Base-by-base conservation (phyloP, 2,888 invertebrate genomes). In the Choristoneura rosaceana region DNA sequence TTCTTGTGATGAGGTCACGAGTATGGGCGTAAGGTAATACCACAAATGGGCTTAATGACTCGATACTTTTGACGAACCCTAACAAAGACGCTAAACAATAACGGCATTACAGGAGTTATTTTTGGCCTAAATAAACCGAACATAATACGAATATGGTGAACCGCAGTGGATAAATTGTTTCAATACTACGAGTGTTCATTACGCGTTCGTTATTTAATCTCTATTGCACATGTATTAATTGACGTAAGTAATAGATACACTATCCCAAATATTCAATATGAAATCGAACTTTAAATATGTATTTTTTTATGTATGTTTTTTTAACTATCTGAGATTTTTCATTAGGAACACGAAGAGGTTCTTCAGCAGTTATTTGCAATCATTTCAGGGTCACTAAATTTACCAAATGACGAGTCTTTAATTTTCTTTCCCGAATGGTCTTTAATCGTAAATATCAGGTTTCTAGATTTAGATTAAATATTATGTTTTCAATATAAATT, bases 31-130 rank as follows among this genome's bases (percentile, higher is more conserved):
- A 78, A 81, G 83, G 79, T 79, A 81, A 81, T 76, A 76, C 79
- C 81, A 76, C 84, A 81, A 84, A 85, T 81, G 75, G 79, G 76
- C 80, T 80, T 84, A 84, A 85, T 84, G 80, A 82, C 76, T 76
- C 75, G 79, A 76, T 78, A 75, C 76, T 74, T 80, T 78, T 74
- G 69, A 77, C 79, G 76, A 77, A 62, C 69, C 66, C 64, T 59
- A 59, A 17, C 74, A 71, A 75, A 69, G 70, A 71, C 69, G 75
- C 63, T 59, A 67, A 73, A 70, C 73, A 73, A 73, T 73, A 45
- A 69, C 65, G 50, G 60, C 66, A 71, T 34, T 45, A 62, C 70
- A 45, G 59, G 50, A 60, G 65, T 17, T 67, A 59, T 62, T 59
- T 41, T 12, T 5, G n/a, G n/a, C 5, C 17, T 59, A 64, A 59